A percentile compares a stretch with the other conserved stretches of the same genome.
These are phyloP conservation scores for Tenebrio molitor DNA, from an alignment of 1,140 invertebrate species.

Conservation along the genomic window DNA sequence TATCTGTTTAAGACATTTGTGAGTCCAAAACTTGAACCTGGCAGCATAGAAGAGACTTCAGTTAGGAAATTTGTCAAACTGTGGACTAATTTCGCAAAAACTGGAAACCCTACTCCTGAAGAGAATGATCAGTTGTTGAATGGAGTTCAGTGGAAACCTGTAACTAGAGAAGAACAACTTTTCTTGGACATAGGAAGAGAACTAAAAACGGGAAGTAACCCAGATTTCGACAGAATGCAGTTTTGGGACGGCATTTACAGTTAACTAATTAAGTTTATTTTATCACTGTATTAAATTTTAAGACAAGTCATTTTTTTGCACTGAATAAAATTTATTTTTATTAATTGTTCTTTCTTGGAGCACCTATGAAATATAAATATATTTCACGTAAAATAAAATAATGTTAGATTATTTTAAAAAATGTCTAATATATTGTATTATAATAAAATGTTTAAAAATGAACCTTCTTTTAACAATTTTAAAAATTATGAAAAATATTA, in stretches of 20 bases:
- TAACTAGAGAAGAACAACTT: not conserved
- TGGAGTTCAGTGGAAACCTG: slow-evolving; percentile 58
- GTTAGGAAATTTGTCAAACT: slow-evolving; percentile 59
- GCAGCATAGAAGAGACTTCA: slow-evolving; percentile 39
- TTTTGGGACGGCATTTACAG: slow-evolving; percentile 59
- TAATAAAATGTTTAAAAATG: no score
- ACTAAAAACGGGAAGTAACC: slow-evolving; percentile 49
- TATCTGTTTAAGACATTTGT: slow-evolving; percentile 50
- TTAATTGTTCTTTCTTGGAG: no score
- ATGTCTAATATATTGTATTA: no score
- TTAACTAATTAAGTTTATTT: slow-evolving; percentile 9
- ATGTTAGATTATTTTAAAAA: no score
- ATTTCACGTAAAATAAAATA: no score
- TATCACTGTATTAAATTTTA: no score
- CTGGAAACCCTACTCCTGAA: slow-evolving; percentile 56
- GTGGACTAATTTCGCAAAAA: slow-evolving; percentile 68
- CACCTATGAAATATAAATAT: no score
- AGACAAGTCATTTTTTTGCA: not conserved
- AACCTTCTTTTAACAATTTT: no score
- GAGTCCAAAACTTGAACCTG: slow-evolving; percentile 26
- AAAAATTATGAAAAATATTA: no score
- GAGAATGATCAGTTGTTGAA: slow-evolving; percentile 67
- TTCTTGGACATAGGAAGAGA: slow-evolving; percentile 56
- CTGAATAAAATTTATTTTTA: no score
- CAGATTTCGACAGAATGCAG: slow-evolving; percentile 55